Base-by-base conservation (phyloP, 2,888 invertebrate genomes). In the Mechanitis mazaeus region DNA sequence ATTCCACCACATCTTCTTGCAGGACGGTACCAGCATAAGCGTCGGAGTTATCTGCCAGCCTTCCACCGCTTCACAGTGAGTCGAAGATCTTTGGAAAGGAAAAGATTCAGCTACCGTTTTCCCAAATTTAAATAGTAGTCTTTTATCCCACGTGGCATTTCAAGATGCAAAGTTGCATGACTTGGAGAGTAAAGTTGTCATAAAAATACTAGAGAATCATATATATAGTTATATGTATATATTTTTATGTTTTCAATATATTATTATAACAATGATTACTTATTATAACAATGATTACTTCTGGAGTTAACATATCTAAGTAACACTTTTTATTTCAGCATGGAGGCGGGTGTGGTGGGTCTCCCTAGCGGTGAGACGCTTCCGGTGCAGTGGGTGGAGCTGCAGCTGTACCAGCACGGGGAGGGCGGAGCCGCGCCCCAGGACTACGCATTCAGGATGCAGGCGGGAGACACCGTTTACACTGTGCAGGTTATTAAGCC, bases 21-120 rank as follows among this genome's bases (percentile, higher is more conserved):
- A 93, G 50, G 93, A 96, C 75, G 94, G 94, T 20, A 91, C 92
- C 54, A 92, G 90, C 71, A 91, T 95, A 66, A 92, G 93, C 62
- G 91, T 95, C 0, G 95, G 95, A 1, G 92, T 94, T 58, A 92
- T 96, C 61, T 94, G 94, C 67, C 95, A 96, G 78, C 96, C 96
- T 0, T 90, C 90, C 59, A 93, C 93, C 0, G 91, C 91, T 33
- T 91, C 93, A 20, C 80, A 76, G 91, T 91, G 71, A 84, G 83
- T 78, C 35, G 7, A 11, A 56, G 3, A 45, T 20, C 11, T 5
- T 20, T 20, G 20, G 12, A 11, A 2, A n/a, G 33, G 2, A 35
- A 42, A n/a, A 20, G 20, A 20, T 20, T 20, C 20, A 20, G 20
- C 20, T 20, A 20, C 0, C 20, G 20, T 20, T 20, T 20, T 20